Conservation (phyloP, 2,888 invertebrate species). For the Microplitis manilae region DNA sequence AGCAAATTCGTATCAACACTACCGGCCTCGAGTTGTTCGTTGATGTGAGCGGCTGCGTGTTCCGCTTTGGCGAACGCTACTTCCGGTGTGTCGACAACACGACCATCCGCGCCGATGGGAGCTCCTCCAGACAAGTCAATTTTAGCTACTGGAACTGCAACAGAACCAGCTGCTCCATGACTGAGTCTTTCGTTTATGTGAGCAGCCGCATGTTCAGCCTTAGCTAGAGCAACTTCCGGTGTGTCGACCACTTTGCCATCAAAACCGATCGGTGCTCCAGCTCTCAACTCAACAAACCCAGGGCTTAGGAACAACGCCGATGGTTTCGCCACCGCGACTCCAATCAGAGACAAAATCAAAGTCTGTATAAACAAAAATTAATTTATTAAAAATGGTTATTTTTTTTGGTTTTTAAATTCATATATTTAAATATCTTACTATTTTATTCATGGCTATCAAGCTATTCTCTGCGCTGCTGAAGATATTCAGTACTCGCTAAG, state of each 20-base stretch:
- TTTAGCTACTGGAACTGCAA: slow-evolving; percentile 29
- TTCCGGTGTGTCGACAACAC: slow-evolving; percentile 58
- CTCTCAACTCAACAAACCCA: slow-evolving; percentile 46
- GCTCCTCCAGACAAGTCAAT: slow-evolving; percentile 40
- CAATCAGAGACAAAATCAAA: slow-evolving; percentile 55
- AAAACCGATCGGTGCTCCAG: slow-evolving; percentile 56
- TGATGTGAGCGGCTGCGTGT: slow-evolving; percentile 58
- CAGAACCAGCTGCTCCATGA: slow-evolving; percentile 37
- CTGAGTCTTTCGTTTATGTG: slow-evolving; percentile 58
- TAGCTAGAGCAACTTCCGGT: slow-evolving; percentile 57
- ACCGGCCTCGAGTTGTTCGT: slow-evolving; percentile 52
- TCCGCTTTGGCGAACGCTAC: slow-evolving; percentile 57
- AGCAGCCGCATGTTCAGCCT: slow-evolving; percentile 58
- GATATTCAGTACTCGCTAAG: slow-evolving; percentile 61
- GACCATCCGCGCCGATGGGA: slow-evolving; percentile 52
- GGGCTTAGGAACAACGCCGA: slow-evolving; percentile 41
- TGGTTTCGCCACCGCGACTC: slow-evolving; percentile 53
- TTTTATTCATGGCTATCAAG: slow-evolving; percentile 56
- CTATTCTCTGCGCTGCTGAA: slow-evolving; percentile 60
- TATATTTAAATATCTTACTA: slow-evolving; percentile 55
- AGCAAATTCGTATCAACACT: slow-evolving; percentile 31
- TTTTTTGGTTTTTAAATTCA: background rate
- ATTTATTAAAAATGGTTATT: slow-evolving; percentile 11
- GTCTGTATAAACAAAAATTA: slow-evolving; percentile 41
- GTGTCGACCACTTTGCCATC: slow-evolving; percentile 58